phyloP scores from a whole-genome alignment of 1,140 invertebrate genomes.

The Aporrectodea caliginosa region DNA sequence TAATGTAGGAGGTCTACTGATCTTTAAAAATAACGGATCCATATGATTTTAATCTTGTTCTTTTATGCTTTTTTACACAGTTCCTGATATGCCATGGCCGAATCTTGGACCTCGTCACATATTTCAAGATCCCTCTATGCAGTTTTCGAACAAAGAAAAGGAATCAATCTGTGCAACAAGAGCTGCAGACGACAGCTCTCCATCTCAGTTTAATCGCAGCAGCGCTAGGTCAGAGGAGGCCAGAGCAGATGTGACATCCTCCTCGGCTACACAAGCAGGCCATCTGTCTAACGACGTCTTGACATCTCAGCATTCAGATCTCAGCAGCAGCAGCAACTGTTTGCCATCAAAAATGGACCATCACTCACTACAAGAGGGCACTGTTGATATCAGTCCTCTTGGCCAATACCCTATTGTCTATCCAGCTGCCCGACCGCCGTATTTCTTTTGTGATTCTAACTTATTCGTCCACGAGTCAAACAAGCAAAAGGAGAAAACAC shows the following conservation, averaged over 20 bases:
- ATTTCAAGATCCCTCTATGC: neutral
- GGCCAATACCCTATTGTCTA: neutral
- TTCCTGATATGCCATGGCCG: neutral
- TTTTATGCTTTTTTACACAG: neutral
- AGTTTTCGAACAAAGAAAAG: too few relatives aligned
- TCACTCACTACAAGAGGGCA: neutral
- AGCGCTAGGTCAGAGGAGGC: too few relatives aligned
- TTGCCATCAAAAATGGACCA: neutral
- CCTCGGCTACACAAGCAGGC: too few relatives aligned
- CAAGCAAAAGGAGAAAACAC: neutral
- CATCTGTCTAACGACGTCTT: neutral
- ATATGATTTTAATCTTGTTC: too few relatives aligned
- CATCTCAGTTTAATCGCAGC: too few relatives aligned
- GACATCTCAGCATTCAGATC: neutral
- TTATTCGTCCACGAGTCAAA: neutral
- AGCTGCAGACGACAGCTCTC: too few relatives aligned
- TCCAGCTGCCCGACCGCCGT: neutral
- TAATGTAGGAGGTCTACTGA: too few relatives aligned
- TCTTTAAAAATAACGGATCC: too few relatives aligned
- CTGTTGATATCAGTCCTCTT: too few relatives aligned
- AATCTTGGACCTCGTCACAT: neutral
- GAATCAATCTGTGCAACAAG: too few relatives aligned
- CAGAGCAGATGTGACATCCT: too few relatives aligned
- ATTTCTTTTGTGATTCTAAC: neutral
- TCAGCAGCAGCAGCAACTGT: neutral